phyloP scores from a whole-genome alignment of 2,888 invertebrate genomes.

The Agrochola macilenta region DNA sequence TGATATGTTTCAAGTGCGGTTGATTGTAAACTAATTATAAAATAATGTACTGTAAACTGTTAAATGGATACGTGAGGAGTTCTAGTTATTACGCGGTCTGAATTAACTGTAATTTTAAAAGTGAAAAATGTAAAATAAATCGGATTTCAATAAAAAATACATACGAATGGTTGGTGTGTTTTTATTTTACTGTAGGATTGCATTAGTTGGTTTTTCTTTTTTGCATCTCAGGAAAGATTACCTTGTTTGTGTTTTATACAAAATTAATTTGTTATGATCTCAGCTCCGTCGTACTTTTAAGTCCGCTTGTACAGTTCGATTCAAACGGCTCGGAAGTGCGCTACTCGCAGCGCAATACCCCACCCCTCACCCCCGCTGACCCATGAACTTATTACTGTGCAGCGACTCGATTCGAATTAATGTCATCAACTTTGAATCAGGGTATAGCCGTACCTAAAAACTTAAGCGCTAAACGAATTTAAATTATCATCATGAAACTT shows the following conservation, averaged over 20 bases:
- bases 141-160: slow-evolving; percentile 88
- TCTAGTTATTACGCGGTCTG: slow-evolving; percentile 77
- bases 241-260: background rate
- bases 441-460: no score
- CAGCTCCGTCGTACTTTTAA: background rate
- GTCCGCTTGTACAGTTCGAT: no score
- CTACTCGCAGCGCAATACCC: no score
- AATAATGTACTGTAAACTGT: slow-evolving; percentile 67
- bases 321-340: no score
- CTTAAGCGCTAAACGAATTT: background rate
- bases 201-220: background rate
- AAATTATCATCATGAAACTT: background rate
- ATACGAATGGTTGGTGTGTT: slow-evolving; percentile 58
- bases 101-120: slow-evolving; percentile 82
- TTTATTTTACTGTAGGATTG: slow-evolving; percentile 8
- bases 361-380: no score
- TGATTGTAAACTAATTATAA: slow-evolving; percentile 67
- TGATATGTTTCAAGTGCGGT: slow-evolving; percentile 65
- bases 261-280: background rate
- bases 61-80: slow-evolving; percentile 66
- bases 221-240: background rate
- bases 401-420: no score
- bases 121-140: slow-evolving; percentile 85
- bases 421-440: no score
- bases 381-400: no score